These are phyloP conservation scores for Emydoidea blandingii DNA, from an alignment of 2,797 vertebrate genomes.

Conservation along the genomic window DNA sequence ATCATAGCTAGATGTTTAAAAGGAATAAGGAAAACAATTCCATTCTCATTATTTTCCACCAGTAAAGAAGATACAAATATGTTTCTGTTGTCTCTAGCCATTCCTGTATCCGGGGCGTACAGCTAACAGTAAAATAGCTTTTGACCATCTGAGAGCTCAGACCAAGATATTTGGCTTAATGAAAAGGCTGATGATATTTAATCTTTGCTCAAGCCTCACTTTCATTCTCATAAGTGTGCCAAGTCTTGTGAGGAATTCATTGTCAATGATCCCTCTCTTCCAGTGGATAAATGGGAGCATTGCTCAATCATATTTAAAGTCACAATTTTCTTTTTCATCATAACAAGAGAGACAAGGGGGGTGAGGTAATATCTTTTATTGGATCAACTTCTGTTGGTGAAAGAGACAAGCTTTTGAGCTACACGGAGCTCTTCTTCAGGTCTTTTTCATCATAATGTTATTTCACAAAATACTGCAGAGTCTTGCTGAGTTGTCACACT, in stretches of 20 bases:
- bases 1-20: background rate
- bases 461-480: background rate
- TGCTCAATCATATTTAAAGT: background rate
- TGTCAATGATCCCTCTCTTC: background rate
- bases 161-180: background rate
- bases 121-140: background rate
- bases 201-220: background rate
- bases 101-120: background rate
- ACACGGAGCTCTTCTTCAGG: too few relatives aligned
- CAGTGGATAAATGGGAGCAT: background rate
- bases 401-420: too few relatives aligned
- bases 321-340: background rate
- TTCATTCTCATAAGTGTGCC: background rate
- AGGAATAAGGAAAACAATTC: background rate
- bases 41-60: background rate
- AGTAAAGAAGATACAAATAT: background rate
- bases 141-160: background rate
- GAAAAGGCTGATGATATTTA: background rate
- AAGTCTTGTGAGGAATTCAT: rapidly evolving
- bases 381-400: too few relatives aligned
- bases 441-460: too few relatives aligned
- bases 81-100: background rate
- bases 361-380: too few relatives aligned
- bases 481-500: background rate
- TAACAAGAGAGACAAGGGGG: background rate